Conservation (phyloP, 2,888 invertebrate species). For the Dryadula phaetusa region DNA sequence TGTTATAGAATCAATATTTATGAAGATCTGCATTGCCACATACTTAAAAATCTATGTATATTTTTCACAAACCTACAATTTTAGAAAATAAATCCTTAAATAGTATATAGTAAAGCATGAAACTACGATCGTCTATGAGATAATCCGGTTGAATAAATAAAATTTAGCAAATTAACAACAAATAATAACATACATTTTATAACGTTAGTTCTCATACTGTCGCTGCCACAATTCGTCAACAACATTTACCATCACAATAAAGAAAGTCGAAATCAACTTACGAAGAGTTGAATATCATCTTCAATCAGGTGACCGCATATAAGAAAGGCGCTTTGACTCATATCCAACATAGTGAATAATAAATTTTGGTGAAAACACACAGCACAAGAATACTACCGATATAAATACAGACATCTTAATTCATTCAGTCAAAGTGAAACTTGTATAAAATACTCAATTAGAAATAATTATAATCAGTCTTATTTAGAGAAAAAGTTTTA, state of each 20-base stretch:
- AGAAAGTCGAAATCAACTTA: constrained; percentile 70
- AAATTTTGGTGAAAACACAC: constrained; percentile 73
- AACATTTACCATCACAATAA: constrained; percentile 81
- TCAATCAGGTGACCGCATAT: constrained; percentile 77
- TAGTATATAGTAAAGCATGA: constrained; percentile 69
- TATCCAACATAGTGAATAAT: constrained; percentile 83
- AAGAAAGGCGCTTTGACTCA: constrained; percentile 83
- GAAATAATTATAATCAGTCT: constrained; percentile 86
- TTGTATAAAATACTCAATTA: constrained; percentile 84
- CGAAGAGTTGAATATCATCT: constrained; percentile 69
- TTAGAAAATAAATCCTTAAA: constrained; percentile 75
- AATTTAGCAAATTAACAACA: constrained; percentile 83
- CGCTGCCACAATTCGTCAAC: constrained; percentile 83
- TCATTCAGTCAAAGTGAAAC: constrained; percentile 83
- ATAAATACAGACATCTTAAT: constrained; percentile 81
- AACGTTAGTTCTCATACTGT: constrained; percentile 68
- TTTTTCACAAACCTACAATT: constrained; percentile 79
- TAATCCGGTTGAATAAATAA: constrained; percentile 77
- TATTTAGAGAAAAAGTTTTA: constrained; percentile 83
- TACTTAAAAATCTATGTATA: constrained; percentile 84
- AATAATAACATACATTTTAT: constrained; percentile 69
- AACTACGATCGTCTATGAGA: constrained; percentile 75
- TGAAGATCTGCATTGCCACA: constrained; percentile 85
- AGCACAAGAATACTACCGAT: constrained; percentile 79
- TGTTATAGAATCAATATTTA: constrained; percentile 72